Evolutionary conservation across 2,797 vertebrate species (phyloP).

Genomic region (Peromyscus attwateri): DNA sequence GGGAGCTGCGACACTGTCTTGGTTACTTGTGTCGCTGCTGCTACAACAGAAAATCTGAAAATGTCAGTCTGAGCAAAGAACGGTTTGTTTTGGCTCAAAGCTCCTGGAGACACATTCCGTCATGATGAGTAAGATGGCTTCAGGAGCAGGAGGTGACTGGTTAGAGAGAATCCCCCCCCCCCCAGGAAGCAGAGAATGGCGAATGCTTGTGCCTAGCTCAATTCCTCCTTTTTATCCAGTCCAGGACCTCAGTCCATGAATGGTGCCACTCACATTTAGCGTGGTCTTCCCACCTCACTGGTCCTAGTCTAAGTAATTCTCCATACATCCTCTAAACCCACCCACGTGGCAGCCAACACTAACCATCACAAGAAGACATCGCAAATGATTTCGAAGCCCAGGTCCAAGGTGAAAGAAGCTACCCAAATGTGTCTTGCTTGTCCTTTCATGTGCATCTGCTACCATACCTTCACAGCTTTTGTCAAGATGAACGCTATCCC

Average conservation of each 20-base stretch:
- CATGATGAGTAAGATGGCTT: background rate
- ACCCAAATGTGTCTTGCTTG: background rate
- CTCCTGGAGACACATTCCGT: background rate
- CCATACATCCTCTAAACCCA: background rate
- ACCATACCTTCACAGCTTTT: too few relatives aligned
- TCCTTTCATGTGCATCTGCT: background rate
- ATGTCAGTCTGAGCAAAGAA: background rate
- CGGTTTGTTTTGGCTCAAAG: background rate
- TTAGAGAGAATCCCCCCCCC: fast-evolving
- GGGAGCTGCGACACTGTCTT: background rate
- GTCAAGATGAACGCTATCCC: background rate
- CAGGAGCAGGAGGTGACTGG: background rate
- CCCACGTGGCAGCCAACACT: too few relatives aligned
- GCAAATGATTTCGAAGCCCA: background rate
- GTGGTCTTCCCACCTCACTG: background rate
- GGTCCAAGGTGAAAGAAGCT: background rate
- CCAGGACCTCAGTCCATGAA: background rate
- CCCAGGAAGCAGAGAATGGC: background rate
- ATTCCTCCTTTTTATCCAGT: too few relatives aligned
- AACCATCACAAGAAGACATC: background rate
- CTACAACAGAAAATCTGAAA: background rate
- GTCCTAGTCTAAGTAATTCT: background rate
- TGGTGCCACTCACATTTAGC: background rate
- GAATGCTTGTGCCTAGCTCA: fast-evolving
- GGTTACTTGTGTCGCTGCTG: background rate